A percentile compares a stretch with the other conserved stretches of the same genome.
phyloP scores from a whole-genome alignment of 2,888 invertebrate species.

The Hydropsyche betteni region DNA sequence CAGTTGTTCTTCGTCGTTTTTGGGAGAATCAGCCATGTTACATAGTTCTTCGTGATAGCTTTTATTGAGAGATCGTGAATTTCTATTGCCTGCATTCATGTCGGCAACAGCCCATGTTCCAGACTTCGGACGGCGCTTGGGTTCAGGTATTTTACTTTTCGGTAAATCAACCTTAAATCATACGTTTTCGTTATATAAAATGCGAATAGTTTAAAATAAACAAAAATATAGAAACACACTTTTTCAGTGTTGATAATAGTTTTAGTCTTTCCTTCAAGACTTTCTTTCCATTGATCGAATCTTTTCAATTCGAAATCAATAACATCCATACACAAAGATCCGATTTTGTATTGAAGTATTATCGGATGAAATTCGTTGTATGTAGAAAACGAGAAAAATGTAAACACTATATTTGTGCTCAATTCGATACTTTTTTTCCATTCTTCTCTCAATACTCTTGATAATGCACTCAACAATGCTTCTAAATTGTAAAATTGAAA shows the following conservation, averaged over 20 bases:
- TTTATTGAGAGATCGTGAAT: constrained; percentile 70
- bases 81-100: constrained; percentile 62
- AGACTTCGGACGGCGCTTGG: constrained; percentile 78
- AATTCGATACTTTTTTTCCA: constrained; percentile 97
- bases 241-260: constrained; percentile 61
- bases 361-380: constrained; percentile 95
- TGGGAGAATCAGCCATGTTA: constrained; percentile 62
- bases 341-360: constrained; percentile 96
- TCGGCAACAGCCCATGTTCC: constrained; percentile 74
- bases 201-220: constrained; percentile 34
- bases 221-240: constrained; percentile 54
- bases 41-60: constrained; percentile 75
- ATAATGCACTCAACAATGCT: constrained; percentile 92
- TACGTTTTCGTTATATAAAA: constrained; percentile 5
- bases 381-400: constrained; percentile 96
- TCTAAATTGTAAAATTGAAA: constrained; percentile 67
- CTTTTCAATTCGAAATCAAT: constrained; percentile 94
- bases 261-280: constrained; percentile 65
- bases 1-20: constrained; percentile 79
- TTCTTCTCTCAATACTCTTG: constrained; percentile 95
- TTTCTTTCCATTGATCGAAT: constrained; percentile 90
- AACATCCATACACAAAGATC: constrained; percentile 95
- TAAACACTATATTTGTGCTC: constrained; percentile 95
- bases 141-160: constrained; percentile 76
- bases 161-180: constrained; percentile 70